Base-by-base conservation (phyloP, 1,140 invertebrate species). In the Liolophura sinensis region DNA sequence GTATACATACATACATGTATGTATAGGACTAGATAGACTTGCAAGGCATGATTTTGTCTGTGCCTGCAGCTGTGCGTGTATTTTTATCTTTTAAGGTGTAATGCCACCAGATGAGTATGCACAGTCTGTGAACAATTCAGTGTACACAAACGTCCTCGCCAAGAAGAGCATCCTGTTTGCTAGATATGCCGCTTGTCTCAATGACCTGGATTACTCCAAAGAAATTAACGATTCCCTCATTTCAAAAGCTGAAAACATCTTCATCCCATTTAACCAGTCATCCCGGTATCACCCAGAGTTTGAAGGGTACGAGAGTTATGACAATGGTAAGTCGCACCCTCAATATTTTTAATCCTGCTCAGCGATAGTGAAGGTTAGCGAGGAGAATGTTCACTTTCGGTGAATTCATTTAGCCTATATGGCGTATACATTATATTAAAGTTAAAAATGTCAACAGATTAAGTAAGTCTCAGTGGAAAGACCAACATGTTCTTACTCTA, bases 221-320 rank as follows among this genome's bases (percentile, higher is more conserved):
- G 48, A 48, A 61, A 22, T 22, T 58, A 24, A 57, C 18, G n/a
- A 46, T 60, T 18, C 14, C 7, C n/a, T 15, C n/a, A 27, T 46
- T 20, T 16, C 48, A 47, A 6, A 6, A 20, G 58, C 58, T 22
- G 27, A 60, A 27, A n/a, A n/a, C 3, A 62, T 64, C 18, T 58
- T 60, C 55, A 24, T 64, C 15, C 51, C 49, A 5, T 64, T 64
- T 46, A 51, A 60, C 22, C 9, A 25, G 14, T 31, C 20, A n/a
- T 31, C 24, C 5, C 9, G 47, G 16, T 64, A 64, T 46, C 62
- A 64, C 52, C 62, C 62, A 9, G 62, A 57, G 46, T 64, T 64
- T 59, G 62, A 64, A 22, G 62, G 62, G 22, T 64, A 64, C 51
- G n/a, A 54, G n/a, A 54, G 24, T 54, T 54, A 40, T 40, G 31